Conservation (phyloP, 2,888 invertebrate species). For the Tanypteryx hageni region DNA sequence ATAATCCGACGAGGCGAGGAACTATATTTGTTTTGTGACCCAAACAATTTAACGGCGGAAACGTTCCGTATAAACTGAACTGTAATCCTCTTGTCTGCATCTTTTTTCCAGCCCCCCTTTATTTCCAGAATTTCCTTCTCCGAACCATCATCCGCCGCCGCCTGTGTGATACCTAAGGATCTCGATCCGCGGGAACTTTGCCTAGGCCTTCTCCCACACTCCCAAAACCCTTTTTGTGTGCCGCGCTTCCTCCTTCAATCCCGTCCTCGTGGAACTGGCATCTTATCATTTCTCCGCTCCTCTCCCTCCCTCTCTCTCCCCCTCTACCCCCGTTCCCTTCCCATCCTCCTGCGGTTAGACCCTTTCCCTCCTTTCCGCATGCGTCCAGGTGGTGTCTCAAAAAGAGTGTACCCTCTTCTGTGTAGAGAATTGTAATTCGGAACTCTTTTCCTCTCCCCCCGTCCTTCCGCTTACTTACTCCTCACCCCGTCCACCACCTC, state of each 20-base stretch:
- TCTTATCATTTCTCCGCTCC: neutral
- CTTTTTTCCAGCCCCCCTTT: neutral
- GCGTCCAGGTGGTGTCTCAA: neutral
- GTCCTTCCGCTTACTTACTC: neutral
- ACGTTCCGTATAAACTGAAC: neutral
- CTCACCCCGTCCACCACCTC: neutral
- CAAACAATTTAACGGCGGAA: neutral
- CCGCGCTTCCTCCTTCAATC: neutral
- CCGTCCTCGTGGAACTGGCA: neutral
- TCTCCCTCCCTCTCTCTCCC: too few relatives aligned
- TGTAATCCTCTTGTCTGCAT: conserved; percentile 6
- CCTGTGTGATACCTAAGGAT: too few relatives aligned
- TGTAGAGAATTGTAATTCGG: neutral
- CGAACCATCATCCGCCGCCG: neutral
- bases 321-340: too few relatives aligned
- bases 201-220: neutral
- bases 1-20: neutral
- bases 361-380: neutral
- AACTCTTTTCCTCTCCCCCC: neutral
- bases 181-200: conserved; percentile 14
- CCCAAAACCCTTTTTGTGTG: neutral
- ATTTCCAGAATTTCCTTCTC: neutral
- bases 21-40: neutral
- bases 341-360: too few relatives aligned
- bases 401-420: neutral